phyloP scores from a whole-genome alignment of 2,888 invertebrate species.

The Cosmorhoe ocellata region DNA sequence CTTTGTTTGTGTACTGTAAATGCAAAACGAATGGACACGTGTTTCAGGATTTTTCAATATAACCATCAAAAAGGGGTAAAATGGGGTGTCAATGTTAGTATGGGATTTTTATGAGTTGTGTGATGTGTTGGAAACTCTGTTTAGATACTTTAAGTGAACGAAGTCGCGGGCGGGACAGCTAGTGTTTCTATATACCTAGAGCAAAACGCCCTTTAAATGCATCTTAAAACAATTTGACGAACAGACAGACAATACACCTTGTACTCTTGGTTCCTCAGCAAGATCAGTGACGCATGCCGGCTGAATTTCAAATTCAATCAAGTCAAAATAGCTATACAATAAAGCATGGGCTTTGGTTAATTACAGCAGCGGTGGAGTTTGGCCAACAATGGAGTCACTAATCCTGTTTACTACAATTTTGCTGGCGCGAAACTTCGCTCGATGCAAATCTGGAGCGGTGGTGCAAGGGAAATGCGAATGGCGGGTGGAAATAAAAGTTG shows the following conservation, averaged over 20 bases:
- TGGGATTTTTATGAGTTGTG: too few relatives aligned
- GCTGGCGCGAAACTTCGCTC: conserved; percentile 46
- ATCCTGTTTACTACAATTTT: conserved; percentile 59
- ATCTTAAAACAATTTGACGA: neutral
- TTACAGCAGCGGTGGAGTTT: conserved; percentile 48
- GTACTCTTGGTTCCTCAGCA: conserved; percentile 4
- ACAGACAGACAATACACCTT: neutral
- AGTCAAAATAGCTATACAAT: conserved; percentile 35
- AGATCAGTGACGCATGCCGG: conserved; percentile 11
- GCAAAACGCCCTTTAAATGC: too few relatives aligned
- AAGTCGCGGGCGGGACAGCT: too few relatives aligned
- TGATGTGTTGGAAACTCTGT: too few relatives aligned
- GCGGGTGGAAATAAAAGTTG: conserved; percentile 1
- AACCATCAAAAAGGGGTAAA: too few relatives aligned
- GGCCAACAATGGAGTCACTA: conserved; percentile 51
- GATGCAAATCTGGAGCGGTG: conserved; percentile 46
- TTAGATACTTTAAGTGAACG: too few relatives aligned
- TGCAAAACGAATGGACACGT: too few relatives aligned
- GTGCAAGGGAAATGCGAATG: conserved; percentile 20
- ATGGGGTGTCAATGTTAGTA: too few relatives aligned
- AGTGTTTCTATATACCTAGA: too few relatives aligned
- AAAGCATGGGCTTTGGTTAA: conserved; percentile 51
- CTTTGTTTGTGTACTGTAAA: too few relatives aligned
- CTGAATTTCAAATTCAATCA: conserved; percentile 44
- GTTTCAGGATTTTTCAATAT: too few relatives aligned